These are phyloP conservation scores for Eudemis profundana DNA, from an alignment of 2,888 invertebrate genomes.

Conservation along the genomic window DNA sequence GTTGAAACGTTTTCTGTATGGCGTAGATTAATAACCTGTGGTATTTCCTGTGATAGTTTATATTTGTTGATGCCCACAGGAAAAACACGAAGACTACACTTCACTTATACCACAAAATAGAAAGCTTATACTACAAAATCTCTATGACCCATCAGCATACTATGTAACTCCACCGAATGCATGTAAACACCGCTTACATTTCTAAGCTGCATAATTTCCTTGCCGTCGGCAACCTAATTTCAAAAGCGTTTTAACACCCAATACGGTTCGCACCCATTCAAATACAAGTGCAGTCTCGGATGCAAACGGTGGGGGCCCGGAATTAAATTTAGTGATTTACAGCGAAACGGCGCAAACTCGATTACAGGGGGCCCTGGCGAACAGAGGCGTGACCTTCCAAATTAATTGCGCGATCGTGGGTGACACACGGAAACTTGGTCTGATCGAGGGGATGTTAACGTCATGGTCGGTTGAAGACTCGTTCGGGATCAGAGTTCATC, in stretches of 20 bases:
- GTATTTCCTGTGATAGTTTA: no score
- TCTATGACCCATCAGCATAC: no score
- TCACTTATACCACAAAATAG: no score
- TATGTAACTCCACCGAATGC: neutral
- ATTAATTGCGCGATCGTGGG: slow-evolving; percentile 65
- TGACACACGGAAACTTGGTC: slow-evolving; percentile 48
- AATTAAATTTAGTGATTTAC: slow-evolving; percentile 73
- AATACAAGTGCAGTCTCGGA: slow-evolving; percentile 45
- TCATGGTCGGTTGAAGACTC: slow-evolving; percentile 42
- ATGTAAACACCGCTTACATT: neutral
- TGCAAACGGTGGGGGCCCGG: slow-evolving; percentile 56
- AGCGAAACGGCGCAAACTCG: slow-evolving; percentile 54
- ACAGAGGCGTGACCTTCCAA: slow-evolving; percentile 59
- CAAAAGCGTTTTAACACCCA: slow-evolving; percentile 1
- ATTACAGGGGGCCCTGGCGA: slow-evolving; percentile 66
- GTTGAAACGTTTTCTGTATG: no score
- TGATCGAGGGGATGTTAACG: slow-evolving; percentile 48
- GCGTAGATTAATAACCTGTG: no score
- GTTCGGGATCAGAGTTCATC: slow-evolving; percentile 21
- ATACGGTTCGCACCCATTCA: neutral
- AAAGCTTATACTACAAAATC: no score
- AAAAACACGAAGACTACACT: no score
- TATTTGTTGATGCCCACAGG: no score
- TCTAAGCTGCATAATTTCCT: slow-evolving; percentile 14
- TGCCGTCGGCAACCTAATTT: neutral